Evolutionary conservation across 2,888 invertebrate genomes (phyloP), one percentile per base, ranked within the genome.

Genomic region (Hypomecis atomaria): DNA sequence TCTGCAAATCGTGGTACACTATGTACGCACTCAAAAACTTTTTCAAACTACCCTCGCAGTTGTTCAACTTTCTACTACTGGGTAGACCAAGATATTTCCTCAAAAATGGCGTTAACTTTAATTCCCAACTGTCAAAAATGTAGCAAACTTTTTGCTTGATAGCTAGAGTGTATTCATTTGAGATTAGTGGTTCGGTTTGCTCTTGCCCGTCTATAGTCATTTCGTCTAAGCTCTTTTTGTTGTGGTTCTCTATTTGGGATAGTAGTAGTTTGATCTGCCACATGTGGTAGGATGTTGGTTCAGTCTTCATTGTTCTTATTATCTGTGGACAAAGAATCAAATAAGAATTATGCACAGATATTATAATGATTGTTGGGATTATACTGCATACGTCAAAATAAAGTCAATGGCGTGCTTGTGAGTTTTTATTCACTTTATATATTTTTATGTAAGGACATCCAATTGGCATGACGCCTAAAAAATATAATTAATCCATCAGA

Each of bases 211-310:
- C 91, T 0, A 89, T 69, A 4, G 77, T 78, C 88, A 87, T 89
- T 43, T 87, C 86, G 66, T 72, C 73, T 36, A 78, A 71, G 0
- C 75, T 42, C 4, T 75, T 77, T 6, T 66, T 72, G 75, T 83
- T 81, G 83, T 89, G 79, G 71, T 84, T 82, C 71, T 93, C 83
- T 6, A 94, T 90, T 72, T 95, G 95, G 0, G 94, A 93, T 2
- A 94, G 93, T 5, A 95, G 89, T 0, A 96, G 89, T 80, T 96
- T 97, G 50, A 96, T 93, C 83, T 97, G 97, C 96, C 96, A 97
- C 23, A 96, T 89, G 76, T 95, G 94, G 76, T 93, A 88, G 0
- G 93, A 84, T 4, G 88, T 94, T 0, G 95, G 94, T 11, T 92
- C 85, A 0, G 84, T 85, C 59, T 89, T 88, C 78, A 95, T 88